These are phyloP conservation scores for Odontothrips loti DNA, from an alignment of 2,888 invertebrate genomes.

Conservation along the genomic window DNA sequence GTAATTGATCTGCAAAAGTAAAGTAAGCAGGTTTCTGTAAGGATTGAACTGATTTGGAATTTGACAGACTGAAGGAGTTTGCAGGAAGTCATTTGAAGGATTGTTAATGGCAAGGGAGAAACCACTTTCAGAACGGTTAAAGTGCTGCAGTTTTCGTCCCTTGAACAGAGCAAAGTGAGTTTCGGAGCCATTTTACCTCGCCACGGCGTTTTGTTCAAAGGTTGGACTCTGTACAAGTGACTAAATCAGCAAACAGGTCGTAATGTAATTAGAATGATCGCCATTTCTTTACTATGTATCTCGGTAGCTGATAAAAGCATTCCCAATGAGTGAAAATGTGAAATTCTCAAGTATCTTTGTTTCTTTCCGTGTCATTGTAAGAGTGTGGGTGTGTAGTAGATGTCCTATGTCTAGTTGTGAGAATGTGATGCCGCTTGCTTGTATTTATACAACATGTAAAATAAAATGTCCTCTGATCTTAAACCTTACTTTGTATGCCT, in stretches of 20 bases:
- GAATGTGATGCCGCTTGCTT: slow-evolving; percentile 22
- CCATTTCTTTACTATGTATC: slow-evolving; percentile 3
- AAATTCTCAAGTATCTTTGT: not conserved
- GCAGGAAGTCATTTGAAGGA: slow-evolving; percentile 17
- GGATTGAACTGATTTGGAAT: slow-evolving; percentile 21
- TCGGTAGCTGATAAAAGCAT: slow-evolving; percentile 18
- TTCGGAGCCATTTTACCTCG: not conserved
- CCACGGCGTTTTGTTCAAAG: not conserved
- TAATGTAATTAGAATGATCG: not conserved
- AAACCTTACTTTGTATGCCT: not conserved
- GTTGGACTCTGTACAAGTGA: not conserved
- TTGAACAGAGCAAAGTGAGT: not conserved
- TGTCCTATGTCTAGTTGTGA: slow-evolving; percentile 24
- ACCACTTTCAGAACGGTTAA: not conserved
- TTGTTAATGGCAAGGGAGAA: not conserved
- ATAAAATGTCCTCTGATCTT: not conserved
- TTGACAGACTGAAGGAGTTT: slow-evolving; percentile 21
- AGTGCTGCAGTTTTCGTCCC: slow-evolving; percentile 11
- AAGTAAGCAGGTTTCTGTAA: slow-evolving; percentile 7
- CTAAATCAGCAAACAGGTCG: not conserved
- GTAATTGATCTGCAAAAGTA: slow-evolving; percentile 5
- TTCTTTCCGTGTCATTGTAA: slow-evolving; percentile 21
- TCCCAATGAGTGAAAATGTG: slow-evolving; percentile 20
- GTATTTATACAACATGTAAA: slow-evolving; percentile 23
- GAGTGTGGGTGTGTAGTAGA: slow-evolving; percentile 11